phyloP scores from a whole-genome alignment of 2,113 vertebrate genomes.

The Pelusios castaneus region DNA sequence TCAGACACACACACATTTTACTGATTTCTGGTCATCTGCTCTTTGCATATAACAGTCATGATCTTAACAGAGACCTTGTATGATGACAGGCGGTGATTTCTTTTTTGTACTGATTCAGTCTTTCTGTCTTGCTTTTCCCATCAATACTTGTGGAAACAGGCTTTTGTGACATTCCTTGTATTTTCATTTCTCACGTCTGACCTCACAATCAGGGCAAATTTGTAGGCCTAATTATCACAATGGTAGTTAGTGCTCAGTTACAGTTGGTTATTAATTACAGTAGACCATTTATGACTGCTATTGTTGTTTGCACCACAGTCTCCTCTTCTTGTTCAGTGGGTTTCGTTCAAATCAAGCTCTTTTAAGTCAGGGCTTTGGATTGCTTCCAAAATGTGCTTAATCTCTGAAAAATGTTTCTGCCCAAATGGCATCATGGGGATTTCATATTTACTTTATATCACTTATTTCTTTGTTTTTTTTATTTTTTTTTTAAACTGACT shows the following conservation, averaged over 20 bases:
- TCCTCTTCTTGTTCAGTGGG: neutral
- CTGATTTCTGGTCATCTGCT: neutral
- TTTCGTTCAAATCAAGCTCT: neutral
- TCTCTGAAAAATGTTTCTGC: neutral
- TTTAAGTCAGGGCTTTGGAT: slow-evolving; percentile 2
- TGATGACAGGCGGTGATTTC: neutral
- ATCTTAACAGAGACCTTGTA: neutral
- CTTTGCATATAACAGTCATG: neutral
- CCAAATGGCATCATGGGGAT: slow-evolving; percentile 31
- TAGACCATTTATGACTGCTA: neutral
- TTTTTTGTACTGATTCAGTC: neutral
- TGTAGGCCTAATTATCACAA: neutral
- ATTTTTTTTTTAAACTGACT: neutral
- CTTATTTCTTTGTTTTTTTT: neutral
- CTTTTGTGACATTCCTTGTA: neutral
- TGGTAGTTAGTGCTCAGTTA: neutral
- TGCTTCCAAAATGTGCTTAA: slow-evolving; percentile 2
- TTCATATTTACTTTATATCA: neutral
- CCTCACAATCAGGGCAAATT: neutral
- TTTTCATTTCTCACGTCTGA: neutral
- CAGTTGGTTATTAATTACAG: neutral
- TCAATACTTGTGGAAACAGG: neutral
- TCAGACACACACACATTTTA: neutral
- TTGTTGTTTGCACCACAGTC: neutral
- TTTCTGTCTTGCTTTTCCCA: neutral